Base-by-base conservation (phyloP, 2,797 vertebrate genomes). In the Sebastolobus altivelis region DNA sequence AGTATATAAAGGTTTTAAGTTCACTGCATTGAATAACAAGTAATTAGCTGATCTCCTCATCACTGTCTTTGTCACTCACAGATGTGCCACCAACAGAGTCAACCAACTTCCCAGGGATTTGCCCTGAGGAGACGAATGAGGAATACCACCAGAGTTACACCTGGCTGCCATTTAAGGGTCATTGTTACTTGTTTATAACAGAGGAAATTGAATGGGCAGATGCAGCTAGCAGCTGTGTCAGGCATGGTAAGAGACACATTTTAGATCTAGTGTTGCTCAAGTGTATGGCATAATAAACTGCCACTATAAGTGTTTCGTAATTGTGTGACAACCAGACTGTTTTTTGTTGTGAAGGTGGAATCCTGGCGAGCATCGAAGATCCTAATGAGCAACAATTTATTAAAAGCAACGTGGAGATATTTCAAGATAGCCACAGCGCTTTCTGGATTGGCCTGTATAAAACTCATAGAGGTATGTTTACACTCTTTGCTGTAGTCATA, bases 361-460 rank as follows among this genome's bases (percentile, higher is more conserved):
- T 66, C 80, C 93, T 99, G 88, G 95, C 94, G 72, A 98, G 97
- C 2, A 90, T 99, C 40, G 95, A 95, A 92, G 95, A 96, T 87
- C 79, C 94, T 10, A 54, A 40, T 1, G 98, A 99, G 88, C 94
- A 96, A 37, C 55, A 16, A 5, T 99, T 99, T 92, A 85, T 99
- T 65, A 65, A 94, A 18, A 86, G 77, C 9, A 91, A 81, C n/a
- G 31, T 95, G 35, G 90, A 95, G 82, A 60, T 93, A 22, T 95
- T 97, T 82, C 87, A 95, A 78, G 95, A 94, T 7, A 93, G 92
- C 87, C 77, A 91, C 25, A 72, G 1, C 13, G 80, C 92, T 6
- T 97, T 98, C 95, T 99, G 98, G 97, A 94, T 97, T 49, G 98
- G 98, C 91, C 91, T 99, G 81, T 98, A 91, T 85, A 96, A 95